Conservation (phyloP, 1,140 invertebrate species). For the Orchesella cincta region DNA sequence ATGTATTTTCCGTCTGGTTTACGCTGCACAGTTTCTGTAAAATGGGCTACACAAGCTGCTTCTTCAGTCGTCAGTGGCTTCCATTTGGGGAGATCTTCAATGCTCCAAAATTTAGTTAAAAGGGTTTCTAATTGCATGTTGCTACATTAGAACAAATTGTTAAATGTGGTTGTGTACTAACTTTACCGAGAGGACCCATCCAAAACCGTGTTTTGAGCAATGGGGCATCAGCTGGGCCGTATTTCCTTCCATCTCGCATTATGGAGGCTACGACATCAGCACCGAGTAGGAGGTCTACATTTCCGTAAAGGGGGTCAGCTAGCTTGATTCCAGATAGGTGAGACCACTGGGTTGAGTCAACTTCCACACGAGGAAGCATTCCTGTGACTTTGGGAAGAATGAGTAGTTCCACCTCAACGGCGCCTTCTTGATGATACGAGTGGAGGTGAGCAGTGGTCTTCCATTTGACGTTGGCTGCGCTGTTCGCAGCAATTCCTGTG, state of each 20-base stretch:
- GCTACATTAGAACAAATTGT: no score
- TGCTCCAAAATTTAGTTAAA: slow-evolving; percentile 45
- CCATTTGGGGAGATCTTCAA: slow-evolving; percentile 36
- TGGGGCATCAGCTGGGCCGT: no score
- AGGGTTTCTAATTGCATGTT: no score
- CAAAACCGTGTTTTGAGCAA: no score
- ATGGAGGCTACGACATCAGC: no score
- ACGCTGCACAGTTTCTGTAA: slow-evolving; percentile 35
- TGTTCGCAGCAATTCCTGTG: neutral
- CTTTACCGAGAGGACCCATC: no score
- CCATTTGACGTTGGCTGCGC: neutral
- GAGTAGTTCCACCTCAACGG: neutral
- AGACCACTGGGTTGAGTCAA: neutral
- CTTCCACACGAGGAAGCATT: neutral
- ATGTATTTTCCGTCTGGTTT: slow-evolving; percentile 42
- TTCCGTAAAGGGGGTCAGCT: neutral
- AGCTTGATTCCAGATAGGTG: neutral
- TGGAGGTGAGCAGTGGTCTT: neutral
- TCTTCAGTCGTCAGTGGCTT: slow-evolving; percentile 28
- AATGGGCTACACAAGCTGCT: slow-evolving; percentile 45
- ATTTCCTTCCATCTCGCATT: no score
- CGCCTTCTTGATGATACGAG: neutral
- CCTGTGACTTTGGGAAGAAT: neutral
- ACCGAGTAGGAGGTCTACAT: no score
- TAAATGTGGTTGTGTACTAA: no score